phyloP scores from a whole-genome alignment of 2,888 invertebrate genomes.

The Dicyrtoma fusca region DNA sequence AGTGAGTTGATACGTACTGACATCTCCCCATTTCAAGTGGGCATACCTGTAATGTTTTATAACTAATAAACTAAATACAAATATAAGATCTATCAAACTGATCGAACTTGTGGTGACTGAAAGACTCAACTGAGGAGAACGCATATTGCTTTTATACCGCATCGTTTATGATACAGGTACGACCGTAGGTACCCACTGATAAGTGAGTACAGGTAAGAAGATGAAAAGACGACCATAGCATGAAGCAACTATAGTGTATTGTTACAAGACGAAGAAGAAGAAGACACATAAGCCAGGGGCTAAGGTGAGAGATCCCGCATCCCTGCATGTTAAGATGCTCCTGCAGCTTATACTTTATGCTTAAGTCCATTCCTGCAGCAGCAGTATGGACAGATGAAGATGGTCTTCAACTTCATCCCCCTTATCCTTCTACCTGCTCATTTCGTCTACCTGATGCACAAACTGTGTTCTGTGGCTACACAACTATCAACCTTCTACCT shows the following conservation, averaged over 20 bases:
- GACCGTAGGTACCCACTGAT: too few species aligned
- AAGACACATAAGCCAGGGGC: conserved; percentile 51
- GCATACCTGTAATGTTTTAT: conserved; percentile 22
- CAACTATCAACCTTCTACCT: conserved; percentile 27
- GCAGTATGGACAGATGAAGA: conserved; percentile 7
- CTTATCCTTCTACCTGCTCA: conserved; percentile 26
- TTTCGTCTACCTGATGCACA: background rate
- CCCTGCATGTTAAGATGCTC: conserved; percentile 38
- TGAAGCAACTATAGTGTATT: background rate
- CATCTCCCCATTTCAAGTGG: conserved; percentile 5
- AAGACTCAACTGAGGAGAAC: too few species aligned
- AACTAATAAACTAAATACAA: conserved; percentile 16
- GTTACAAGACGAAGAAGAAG: conserved; percentile 63
- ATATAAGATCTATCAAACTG: background rate
- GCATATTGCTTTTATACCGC: background rate
- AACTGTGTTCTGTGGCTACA: conserved; percentile 9
- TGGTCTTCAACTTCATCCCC: conserved; percentile 38
- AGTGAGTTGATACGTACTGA: conserved; percentile 28
- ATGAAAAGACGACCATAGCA: conserved; percentile 2
- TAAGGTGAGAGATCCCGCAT: conserved; percentile 45
- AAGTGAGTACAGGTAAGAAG: too few species aligned
- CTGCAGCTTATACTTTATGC: conserved; percentile 28
- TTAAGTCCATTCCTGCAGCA: conserved; percentile 5
- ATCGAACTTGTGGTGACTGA: too few species aligned
- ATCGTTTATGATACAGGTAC: background rate